Evolutionary conservation across 2,113 vertebrate genomes (phyloP), one percentile per base, ranked within the genome.

Genomic region (Callipepla squamata): DNA sequence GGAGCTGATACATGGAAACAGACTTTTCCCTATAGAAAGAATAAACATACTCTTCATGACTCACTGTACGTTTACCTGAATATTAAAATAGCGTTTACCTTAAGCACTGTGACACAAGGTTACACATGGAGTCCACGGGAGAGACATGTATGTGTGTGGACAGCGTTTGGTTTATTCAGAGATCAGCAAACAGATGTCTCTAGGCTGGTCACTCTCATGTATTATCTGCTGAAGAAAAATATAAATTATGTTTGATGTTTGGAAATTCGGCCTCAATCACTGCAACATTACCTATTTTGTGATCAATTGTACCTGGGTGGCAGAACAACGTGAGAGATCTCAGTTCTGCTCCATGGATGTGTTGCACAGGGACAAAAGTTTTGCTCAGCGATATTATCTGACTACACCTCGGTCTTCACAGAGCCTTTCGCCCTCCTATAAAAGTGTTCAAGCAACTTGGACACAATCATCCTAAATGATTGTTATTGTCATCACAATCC

Each of bases 401-500:
- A 78, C 48, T 63, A 40, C 13, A 59, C 28, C 32, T 38, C 57
- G 36, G 42, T 69, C 73, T 84, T 69, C 42, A 48, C n/a, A 82
- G 47, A 34, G 63, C 8, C 1, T 66, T 88, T 67, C 6, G 65
- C 19, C 80, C 76, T 40, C 17, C 36, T 28, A 69, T 8, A 19
- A 85, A 67, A 23, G 7, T 22, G 47, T 68, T 76, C 22, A 48
- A 40, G 42, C 44, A 86, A 84, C 11, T 75, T 8, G 4, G 63
- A 68, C 7, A 4, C 23, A 48, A 47, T 22, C 34, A 63, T 16
- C 19, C 45, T 20, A 83, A 93, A 40, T 57, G 36, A 63, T 5
- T 21, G 32, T 40, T 9, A 47, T 57, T 6, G 18, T 32, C 28
- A 42, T 15, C 21, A 53, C 34, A 2, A 6, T 0, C 0, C 20